Evolutionary conservation across 2,797 vertebrate species (phyloP), one percentile per base, ranked within the genome.

Genomic region (Alectoris magna): DNA sequence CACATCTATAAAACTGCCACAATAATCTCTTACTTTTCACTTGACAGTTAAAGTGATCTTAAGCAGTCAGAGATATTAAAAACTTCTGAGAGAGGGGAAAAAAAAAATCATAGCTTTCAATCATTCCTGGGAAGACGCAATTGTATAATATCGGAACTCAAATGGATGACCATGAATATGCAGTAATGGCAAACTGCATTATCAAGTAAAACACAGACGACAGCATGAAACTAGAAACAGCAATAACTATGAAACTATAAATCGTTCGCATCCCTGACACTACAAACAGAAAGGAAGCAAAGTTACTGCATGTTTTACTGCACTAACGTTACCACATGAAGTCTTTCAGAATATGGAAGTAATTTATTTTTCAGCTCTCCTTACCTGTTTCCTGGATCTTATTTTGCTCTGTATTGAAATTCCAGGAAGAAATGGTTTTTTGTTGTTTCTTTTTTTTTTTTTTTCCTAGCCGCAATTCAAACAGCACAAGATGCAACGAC

Each of bases 91-190:
- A 76, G 67, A 76, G n/a, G 24, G 13, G 56, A 73, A 36, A 68
- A 39, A 39, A 69, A 75, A 67, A 76, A 73, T 9, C 2, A 1
- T 6, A 87, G 74, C 44, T 70, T 70, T 88, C 79, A 56, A 2
- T 62, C 44, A 39, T 48, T 79, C 76, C 85, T 68, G 84, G 77
- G 92, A 86, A 94, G 74, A 77, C 90, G 68, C 34, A 85, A 71
- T 34, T 39, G 76, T 56, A 21, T 44, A 87, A 18, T 3, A 86
- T 6, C 34, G 31, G 60, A 92, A 95, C n/a, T 91, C 64, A 59
- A 66, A 48, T 4, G 79, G 80, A 26, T 12, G 64, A 79, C 73
- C 0, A 0, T 14, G 53, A 86, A 68, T 4, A 14, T 22, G 34
- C 46, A 76, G 56, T 26, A 86, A 64, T 15, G 60, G 70, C 71